Conservation (phyloP, 2,797 vertebrate species). For the Molothrus aeneus region DNA sequence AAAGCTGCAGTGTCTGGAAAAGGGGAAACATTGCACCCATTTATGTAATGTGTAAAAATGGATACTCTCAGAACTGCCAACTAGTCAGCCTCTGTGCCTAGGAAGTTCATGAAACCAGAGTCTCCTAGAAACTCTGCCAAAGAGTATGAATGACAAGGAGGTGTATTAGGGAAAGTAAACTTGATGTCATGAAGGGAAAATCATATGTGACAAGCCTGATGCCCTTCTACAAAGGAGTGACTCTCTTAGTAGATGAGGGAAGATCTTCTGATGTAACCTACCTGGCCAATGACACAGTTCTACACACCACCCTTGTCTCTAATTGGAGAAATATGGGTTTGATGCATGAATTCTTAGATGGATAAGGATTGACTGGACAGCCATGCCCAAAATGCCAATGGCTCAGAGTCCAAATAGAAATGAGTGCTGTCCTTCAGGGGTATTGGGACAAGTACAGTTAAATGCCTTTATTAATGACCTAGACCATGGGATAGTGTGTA, state of each 20-base stretch:
- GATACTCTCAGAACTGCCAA: background rate
- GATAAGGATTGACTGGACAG: background rate
- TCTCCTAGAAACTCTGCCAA: background rate
- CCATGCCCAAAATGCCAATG: background rate
- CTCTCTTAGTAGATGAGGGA: background rate
- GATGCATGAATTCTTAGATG: background rate
- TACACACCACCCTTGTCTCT: background rate
- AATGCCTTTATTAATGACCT: background rate
- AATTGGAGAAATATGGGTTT: background rate
- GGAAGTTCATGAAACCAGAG: background rate
- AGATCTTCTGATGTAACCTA: background rate
- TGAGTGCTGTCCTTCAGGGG: background rate
- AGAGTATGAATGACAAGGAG: background rate
- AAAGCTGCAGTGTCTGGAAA: background rate
- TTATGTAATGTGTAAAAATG: background rate
- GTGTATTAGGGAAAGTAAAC: background rate
- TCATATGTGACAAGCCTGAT: background rate
- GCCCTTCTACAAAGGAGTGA: background rate
- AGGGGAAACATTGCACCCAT: background rate
- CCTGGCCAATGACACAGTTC: background rate
- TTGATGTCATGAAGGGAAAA: background rate
- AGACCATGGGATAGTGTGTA: background rate
- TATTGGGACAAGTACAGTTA: background rate
- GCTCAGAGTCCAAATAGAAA: background rate
- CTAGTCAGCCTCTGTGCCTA: background rate